Base-by-base conservation (phyloP, 2,888 invertebrate species). In the Cryptus armator region DNA sequence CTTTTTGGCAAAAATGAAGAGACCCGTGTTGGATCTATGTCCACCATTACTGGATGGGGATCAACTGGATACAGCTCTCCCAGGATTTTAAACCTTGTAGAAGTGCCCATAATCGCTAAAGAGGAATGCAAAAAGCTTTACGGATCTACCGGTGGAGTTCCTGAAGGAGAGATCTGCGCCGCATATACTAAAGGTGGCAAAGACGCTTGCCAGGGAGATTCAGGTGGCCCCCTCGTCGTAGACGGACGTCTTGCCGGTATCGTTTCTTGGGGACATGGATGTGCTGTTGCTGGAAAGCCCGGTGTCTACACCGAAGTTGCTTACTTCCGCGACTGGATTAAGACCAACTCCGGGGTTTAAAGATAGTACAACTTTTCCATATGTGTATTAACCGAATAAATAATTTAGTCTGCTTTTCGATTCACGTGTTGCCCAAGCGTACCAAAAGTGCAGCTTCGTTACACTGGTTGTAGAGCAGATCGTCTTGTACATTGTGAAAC, bases 131-230 rank as follows among this genome's bases (percentile, higher is more conserved):
- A 91, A 1, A 89, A 92, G 0, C 37, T 32, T 1, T 84, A 79
- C 9, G 14, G 32, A 0, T 14, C 6, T 3, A 7, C 46, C 0
- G 88, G 86, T 9, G 89, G 89, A n/a, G 19, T 91, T 12, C 86
- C 83, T 1, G 90, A 92, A 1, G 94, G 94, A 0, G 94, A 93
- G 3, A 94, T 96, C 9, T 96, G 96, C 89, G 96, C 96, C 10
- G 96, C 95, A 0, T 92, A 92, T 0, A 92, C 94, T 4, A 93
- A 94, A 84, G 96, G 96, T 12, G 96, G 96, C 14, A 94, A 88
- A 24, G 89, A 88, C 67, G 74, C 89, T 3, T 91, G 90, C 66
- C 86, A 87, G 6, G 90, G 90, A 48, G 90, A 91, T 71, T 89
- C 90, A 2, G 91, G 91, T 74, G 89, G 90, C 32, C 89, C 91